These are phyloP conservation scores for Drosophila maculinotata DNA, from an alignment of 2,888 invertebrate genomes.

Conservation along the genomic window DNA sequence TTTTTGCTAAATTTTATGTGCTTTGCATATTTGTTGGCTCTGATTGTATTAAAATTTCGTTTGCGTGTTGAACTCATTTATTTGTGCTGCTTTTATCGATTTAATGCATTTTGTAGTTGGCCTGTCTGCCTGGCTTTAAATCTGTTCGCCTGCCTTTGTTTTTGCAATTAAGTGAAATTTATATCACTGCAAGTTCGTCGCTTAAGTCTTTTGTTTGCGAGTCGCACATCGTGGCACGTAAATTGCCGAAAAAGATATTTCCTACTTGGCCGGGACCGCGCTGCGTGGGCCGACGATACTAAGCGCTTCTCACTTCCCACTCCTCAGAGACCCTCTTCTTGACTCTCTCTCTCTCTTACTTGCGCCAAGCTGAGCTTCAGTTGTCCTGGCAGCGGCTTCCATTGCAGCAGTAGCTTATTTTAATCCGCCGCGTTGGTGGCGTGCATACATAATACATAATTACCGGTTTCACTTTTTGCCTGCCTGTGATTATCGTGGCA, in stretches of 20 bases:
- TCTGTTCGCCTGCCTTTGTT: constrained; percentile 46
- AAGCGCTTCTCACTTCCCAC: constrained; percentile 19
- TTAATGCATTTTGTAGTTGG: constrained; percentile 71
- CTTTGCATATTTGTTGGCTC: constrained; percentile 63
- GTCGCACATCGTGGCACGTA: constrained; percentile 70
- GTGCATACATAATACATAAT: constrained; percentile 80
- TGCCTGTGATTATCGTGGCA: constrained; percentile 72
- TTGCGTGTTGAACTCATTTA: constrained; percentile 77
- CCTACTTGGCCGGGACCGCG: constrained; percentile 58
- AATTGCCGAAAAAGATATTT: constrained; percentile 71
- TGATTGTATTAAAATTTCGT: constrained; percentile 71
- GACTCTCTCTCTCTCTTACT: constrained; percentile 8
- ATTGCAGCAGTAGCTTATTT: constrained; percentile 61
- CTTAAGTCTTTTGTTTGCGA: constrained; percentile 77
- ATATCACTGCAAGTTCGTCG: constrained; percentile 77
- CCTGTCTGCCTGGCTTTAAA: constrained; percentile 42
- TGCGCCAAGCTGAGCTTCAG: constrained; percentile 40
- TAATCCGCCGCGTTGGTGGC: constrained; percentile 76
- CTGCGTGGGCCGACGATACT: constrained; percentile 65
- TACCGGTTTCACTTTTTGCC: constrained; percentile 79
- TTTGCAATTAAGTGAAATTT: constrained; percentile 78
- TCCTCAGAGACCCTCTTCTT: neutral
- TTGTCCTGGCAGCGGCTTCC: constrained; percentile 62
- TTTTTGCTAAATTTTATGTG: constrained; percentile 72
- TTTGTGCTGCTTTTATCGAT: constrained; percentile 69